Base-by-base conservation (phyloP, 2,888 invertebrate species). In the Xestia ashworthii region DNA sequence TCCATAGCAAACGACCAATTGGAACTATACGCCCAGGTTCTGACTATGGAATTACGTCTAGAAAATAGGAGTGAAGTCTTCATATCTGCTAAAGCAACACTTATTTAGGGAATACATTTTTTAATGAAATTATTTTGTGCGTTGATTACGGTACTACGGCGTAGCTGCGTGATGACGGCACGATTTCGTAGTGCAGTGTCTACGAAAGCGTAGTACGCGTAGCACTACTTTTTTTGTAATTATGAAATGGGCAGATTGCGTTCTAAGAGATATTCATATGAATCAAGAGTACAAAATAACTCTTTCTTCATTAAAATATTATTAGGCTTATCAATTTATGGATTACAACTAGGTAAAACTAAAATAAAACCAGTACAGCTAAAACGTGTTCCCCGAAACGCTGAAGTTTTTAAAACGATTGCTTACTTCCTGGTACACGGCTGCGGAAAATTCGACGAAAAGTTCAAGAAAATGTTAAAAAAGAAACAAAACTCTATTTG, bases 321-420 rank as follows among this genome's bases (percentile, higher is more conserved):
- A 32, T 32, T 32, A 2, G 32, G 32, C 32, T 32, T 32, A 32
- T 32, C 32, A 32, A 32, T 32, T 11, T 1, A 38, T n/a, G 22
- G 6, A 70, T 16, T 44, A 22, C 16, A 41, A 16, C 16, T 16
- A 22, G 8, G 14, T n/a, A 12, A 55, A 12, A 32, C 50, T 16
- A 19, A 50, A 60, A 67, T 53, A 0, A 19, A 53, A 38, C 16
- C n/a, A 66, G 19, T 44, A 50, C 64, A 65, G 11, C 25, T 67
- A 38, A 67, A 76, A 75, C 14, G 44, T 22, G 69, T 69, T 75
- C 60, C 6, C 6, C 9, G 11, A 4, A 32, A 62, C 19, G 4
- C 9, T 12, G 16, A 67, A 67, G 41, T 44, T 44, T 58, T 58
- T n/a, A 19, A 38, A 77, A 71, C 65, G 32, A 50, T 64, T 62